A percentile compares a stretch with the other conserved stretches of the same genome.
Evolutionary conservation across 2,888 invertebrate species (phyloP).

Genomic region (Spodoptera picta): DNA sequence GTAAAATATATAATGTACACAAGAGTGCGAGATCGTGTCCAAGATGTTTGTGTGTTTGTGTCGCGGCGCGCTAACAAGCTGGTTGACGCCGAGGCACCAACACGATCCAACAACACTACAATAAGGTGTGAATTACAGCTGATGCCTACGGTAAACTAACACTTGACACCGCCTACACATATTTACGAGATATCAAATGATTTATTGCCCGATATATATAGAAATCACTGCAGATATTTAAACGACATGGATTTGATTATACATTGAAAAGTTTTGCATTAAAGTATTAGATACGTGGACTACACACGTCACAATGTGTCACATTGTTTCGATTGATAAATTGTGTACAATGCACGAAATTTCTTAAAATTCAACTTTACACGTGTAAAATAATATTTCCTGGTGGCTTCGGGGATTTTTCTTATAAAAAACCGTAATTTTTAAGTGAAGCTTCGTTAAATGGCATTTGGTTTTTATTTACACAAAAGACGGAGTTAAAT

Average conservation of each 20-base stretch:
- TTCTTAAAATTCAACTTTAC: too few species aligned
- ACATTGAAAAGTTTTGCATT: slow-evolving; percentile 13
- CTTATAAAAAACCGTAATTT: too few species aligned
- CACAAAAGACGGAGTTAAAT: too few species aligned
- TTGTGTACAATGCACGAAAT: too few species aligned
- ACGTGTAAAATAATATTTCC: too few species aligned
- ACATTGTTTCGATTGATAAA: neutral
- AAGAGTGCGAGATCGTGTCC: slow-evolving; percentile 65
- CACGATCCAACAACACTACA: slow-evolving; percentile 66
- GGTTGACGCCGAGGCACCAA: slow-evolving; percentile 71
- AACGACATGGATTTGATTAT: slow-evolving; percentile 40
- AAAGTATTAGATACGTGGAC: neutral
- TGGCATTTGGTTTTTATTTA: too few species aligned
- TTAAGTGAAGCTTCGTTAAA: too few species aligned
- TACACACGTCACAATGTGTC: slow-evolving; percentile 20
- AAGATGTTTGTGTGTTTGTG: slow-evolving; percentile 79
- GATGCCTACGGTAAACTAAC: slow-evolving; percentile 77
- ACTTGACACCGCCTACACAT: slow-evolving; percentile 69
- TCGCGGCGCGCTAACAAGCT: slow-evolving; percentile 69
- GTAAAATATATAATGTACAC: slow-evolving; percentile 62
- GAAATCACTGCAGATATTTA: slow-evolving; percentile 54
- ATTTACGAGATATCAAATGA: slow-evolving; percentile 78
- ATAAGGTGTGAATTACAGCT: slow-evolving; percentile 77
- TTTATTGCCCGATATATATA: slow-evolving; percentile 70
- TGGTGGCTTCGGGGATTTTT: too few species aligned